Conservation (phyloP, 2,797 vertebrate species). For the Streptopelia turtur region DNA sequence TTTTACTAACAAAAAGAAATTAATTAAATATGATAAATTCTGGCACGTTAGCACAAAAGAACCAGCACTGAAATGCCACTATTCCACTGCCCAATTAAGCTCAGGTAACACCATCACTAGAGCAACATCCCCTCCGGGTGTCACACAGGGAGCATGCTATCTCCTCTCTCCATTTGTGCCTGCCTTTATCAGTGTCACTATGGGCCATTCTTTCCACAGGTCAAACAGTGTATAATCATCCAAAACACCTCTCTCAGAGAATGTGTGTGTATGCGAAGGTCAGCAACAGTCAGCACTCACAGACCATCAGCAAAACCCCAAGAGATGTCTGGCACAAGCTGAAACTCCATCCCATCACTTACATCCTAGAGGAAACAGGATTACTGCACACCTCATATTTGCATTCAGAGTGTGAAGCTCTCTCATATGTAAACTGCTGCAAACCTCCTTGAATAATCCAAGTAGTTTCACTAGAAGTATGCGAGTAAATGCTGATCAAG, state of each 20-base stretch:
- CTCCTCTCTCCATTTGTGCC: background rate
- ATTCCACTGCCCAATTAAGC: background rate
- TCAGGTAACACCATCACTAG: background rate
- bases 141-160: background rate
- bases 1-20: background rate
- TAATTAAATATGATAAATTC: background rate
- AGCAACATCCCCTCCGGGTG: background rate
- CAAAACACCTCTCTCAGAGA: background rate
- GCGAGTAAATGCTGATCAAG: background rate
- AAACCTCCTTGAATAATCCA: background rate
- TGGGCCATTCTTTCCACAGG: background rate
- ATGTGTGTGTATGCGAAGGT: background rate
- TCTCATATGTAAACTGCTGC: background rate
- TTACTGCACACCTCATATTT: background rate
- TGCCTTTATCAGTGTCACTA: accelerated
- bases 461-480: background rate
- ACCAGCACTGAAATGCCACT: background rate
- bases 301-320: background rate
- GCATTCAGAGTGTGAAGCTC: background rate
- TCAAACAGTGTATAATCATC: background rate
- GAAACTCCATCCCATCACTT: background rate
- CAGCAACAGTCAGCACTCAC: background rate
- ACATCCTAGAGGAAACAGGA: background rate
- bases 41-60: background rate
- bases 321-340: background rate